Percentiles rank a stretch among this genome's conserved stretches.
phyloP scores from a whole-genome alignment of 2,888 invertebrate genomes.

The Ophion costatus region DNA sequence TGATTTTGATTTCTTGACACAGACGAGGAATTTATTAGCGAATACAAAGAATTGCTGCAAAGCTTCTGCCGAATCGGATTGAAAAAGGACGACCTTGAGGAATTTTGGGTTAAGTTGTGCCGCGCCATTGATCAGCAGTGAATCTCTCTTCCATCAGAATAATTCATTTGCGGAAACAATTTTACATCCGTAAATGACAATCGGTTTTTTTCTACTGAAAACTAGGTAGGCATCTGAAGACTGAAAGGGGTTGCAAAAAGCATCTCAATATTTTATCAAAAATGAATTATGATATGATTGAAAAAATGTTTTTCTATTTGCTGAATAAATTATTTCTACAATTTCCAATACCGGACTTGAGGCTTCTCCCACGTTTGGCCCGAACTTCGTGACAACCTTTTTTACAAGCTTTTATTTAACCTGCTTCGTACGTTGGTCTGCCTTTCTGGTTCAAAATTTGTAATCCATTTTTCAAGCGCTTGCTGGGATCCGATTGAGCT shows the following conservation, averaged over 20 bases:
- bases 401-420: too few relatives aligned
- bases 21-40: conserved; percentile 69
- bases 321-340: too few relatives aligned
- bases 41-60: conserved; percentile 66
- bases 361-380: too few relatives aligned
- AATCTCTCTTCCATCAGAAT: neutral
- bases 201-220: neutral
- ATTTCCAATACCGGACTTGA: too few relatives aligned
- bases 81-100: conserved; percentile 60
- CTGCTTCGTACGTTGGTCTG: too few relatives aligned
- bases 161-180: neutral
- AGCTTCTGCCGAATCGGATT: conserved; percentile 69
- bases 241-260: neutral
- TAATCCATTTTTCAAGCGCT: too few relatives aligned
- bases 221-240: neutral
- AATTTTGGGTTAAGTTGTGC: conserved; percentile 70
- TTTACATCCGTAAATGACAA: neutral
- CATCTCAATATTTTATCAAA: too few relatives aligned
- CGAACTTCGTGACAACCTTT: too few relatives aligned
- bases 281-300: too few relatives aligned
- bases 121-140: conserved; percentile 62
- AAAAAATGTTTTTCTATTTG: too few relatives aligned
- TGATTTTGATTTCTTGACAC: neutral
- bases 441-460: too few relatives aligned
- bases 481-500: too few relatives aligned